Evolutionary conservation across 1,140 invertebrate genomes (phyloP).

Genomic region (Sarcophaga bullata): DNA sequence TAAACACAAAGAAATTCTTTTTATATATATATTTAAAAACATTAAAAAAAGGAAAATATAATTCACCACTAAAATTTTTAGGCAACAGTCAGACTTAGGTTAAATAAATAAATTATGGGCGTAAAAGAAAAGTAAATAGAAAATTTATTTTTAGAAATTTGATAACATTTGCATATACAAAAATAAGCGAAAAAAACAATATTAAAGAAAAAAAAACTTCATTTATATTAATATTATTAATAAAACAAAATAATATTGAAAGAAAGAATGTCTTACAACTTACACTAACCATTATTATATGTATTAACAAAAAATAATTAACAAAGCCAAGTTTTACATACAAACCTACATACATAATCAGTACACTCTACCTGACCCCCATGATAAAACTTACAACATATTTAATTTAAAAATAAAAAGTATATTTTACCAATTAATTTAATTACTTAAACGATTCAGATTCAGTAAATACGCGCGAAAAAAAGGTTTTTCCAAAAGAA

Average conservation of each 20-base stretch:
- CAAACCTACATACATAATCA: conserved; percentile 31
- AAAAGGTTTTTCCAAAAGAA: conserved; percentile 18
- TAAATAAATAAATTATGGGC: too few relatives aligned
- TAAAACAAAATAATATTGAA: neutral
- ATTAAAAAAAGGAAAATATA: too few relatives aligned
- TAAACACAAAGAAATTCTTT: neutral
- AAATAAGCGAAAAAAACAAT: neutral
- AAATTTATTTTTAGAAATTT: conserved; percentile 25
- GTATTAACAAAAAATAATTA: neutral
- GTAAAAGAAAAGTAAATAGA: neutral
- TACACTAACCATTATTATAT: conserved; percentile 4
- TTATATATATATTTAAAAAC: neutral
- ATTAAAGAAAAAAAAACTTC: neutral
- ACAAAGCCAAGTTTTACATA: neutral
- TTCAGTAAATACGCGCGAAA: conserved; percentile 40
- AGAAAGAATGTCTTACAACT: neutral
- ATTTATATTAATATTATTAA: neutral
- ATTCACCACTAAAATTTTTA: neutral
- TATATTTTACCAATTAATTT: conserved; percentile 4
- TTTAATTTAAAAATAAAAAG: conserved; percentile 31
- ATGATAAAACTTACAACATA: too few relatives aligned
- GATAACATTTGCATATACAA: conserved; percentile 17
- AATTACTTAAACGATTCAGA: conserved; percentile 18
- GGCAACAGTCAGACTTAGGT: neutral
- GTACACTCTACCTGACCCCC: too few relatives aligned